phyloP scores from a whole-genome alignment of 2,888 invertebrate genomes.

The Sepiola atlantica region DNA sequence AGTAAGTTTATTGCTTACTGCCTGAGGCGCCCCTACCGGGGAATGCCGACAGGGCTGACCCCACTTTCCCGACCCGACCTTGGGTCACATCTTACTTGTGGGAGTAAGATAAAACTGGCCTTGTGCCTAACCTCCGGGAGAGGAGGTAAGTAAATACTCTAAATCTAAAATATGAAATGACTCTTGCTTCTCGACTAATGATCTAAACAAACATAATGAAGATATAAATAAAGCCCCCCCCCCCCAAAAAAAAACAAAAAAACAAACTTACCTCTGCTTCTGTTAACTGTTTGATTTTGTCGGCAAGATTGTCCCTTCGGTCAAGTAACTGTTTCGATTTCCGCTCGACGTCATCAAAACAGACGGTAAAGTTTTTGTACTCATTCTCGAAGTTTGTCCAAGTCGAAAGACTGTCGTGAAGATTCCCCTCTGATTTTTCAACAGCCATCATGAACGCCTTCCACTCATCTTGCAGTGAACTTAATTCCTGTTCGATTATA shows the following conservation, averaged over 20 bases:
- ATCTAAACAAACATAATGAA: no score
- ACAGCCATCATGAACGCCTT: slow-evolving; percentile 71
- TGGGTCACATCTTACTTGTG: no score
- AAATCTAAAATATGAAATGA: no score
- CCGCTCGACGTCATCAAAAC: slow-evolving; percentile 78
- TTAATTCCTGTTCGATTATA: slow-evolving; percentile 67
- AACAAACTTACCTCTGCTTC: slow-evolving; percentile 63
- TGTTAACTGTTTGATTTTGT: slow-evolving; percentile 61
- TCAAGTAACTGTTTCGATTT: slow-evolving; percentile 61
- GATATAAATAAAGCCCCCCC: no score
- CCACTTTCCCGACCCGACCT: no score
- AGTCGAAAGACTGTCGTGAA: slow-evolving; percentile 92
- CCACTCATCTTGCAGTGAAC: slow-evolving; percentile 70
- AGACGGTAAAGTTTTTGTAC: slow-evolving; percentile 86
- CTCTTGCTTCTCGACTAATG: no score
- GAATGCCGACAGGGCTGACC: no score
- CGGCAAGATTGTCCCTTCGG: slow-evolving; percentile 60
- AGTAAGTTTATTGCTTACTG: no score
- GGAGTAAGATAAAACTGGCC: no score
- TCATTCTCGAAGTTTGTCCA: slow-evolving; percentile 92
- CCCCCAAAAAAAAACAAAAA: not conserved
- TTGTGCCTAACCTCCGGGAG: no score
- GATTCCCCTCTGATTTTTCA: slow-evolving; percentile 83
- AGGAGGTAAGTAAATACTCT: no score
- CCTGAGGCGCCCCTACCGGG: no score